Evolutionary conservation across 2,797 vertebrate species (phyloP), one percentile per base, ranked within the genome.

Genomic region (Vireo griseus): DNA sequence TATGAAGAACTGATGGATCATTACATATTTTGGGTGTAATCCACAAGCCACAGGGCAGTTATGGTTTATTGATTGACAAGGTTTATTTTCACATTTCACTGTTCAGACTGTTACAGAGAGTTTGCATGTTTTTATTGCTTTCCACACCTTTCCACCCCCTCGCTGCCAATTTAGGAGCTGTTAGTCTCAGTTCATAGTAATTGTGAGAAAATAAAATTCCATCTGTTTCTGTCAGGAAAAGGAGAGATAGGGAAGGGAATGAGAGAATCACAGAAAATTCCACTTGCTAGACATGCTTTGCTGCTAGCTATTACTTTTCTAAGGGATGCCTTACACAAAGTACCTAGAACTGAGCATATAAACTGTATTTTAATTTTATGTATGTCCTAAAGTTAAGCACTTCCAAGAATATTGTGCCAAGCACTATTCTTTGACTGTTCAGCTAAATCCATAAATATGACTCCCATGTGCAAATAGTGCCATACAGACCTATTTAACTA

Each of bases 131-230:
- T 82, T 77, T 91, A 58, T 83, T 94, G 86, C 86, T 83, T 87
- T 85, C 90, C 51, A 72, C 93, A 94, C 94, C 94, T 94, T 97
- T 94, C 94, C 86, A 95, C 96, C 92, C 92, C 79, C 93, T 92
- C 86, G 72, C 62, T 93, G 84, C 88, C 91, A 94, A 90, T 95
- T 97, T 93, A 91, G 76, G 95, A 96, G 67, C 73, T 94, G 95
- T 95, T 97, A 94, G 86, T 94, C 92, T 95, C 92, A 73, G 90
- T 86, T 96, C 96, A 86, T 67, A 86, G 80, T 77, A 93, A 95
- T 91, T 71, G 80, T 71, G 92, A 96, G 81, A 94, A 95, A 95
- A 95, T 96, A 89, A 95, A 95, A 89, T 92, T 93, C 86, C 88
- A 88, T 93, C 91, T 95, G 91, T 91, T 95, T 91, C 80, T 97